Evolutionary conservation across 2,888 invertebrate species (phyloP).

Genomic region (Athripsodes cinereus): DNA sequence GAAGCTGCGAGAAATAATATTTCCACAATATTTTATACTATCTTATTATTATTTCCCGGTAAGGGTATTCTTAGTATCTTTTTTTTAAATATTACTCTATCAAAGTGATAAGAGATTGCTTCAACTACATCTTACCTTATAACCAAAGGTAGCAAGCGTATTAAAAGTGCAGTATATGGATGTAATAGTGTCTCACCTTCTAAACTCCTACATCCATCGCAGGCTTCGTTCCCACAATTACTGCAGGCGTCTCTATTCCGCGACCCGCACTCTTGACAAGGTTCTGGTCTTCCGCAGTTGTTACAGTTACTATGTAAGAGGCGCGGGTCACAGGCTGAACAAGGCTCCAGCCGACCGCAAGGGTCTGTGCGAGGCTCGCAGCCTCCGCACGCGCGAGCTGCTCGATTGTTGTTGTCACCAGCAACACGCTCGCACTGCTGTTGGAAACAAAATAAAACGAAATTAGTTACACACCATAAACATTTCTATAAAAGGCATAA

Average conservation of each 20-base stretch:
- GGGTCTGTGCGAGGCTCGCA: constrained; percentile 43
- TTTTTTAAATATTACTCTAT: too few species aligned
- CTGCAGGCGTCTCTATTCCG: constrained; percentile 63
- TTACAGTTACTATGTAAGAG: constrained; percentile 32
- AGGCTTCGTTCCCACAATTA: constrained; percentile 73
- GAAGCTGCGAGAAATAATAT: too few species aligned
- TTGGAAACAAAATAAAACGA: constrained; percentile 32
- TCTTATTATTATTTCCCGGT: too few species aligned
- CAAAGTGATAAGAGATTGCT: too few species aligned
- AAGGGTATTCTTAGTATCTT: too few species aligned
- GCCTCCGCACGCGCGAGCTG: constrained; percentile 23
- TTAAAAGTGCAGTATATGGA: too few species aligned
- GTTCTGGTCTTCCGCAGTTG: constrained; percentile 32
- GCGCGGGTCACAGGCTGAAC: constrained; percentile 27
- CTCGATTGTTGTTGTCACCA: constrained; percentile 31
- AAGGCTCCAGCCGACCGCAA: constrained; percentile 32
- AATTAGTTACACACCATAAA: not conserved
- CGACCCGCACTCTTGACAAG: constrained; percentile 38
- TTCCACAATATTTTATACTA: too few species aligned
- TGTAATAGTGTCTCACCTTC: not conserved
- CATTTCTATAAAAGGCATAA: too few species aligned
- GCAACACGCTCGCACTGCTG: constrained; percentile 55
- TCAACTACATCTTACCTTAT: too few species aligned
- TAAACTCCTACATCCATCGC: constrained; percentile 7
- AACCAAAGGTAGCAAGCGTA: too few species aligned